Conservation (phyloP, 2,888 invertebrate species). For the Drosophila quinaria region DNA sequence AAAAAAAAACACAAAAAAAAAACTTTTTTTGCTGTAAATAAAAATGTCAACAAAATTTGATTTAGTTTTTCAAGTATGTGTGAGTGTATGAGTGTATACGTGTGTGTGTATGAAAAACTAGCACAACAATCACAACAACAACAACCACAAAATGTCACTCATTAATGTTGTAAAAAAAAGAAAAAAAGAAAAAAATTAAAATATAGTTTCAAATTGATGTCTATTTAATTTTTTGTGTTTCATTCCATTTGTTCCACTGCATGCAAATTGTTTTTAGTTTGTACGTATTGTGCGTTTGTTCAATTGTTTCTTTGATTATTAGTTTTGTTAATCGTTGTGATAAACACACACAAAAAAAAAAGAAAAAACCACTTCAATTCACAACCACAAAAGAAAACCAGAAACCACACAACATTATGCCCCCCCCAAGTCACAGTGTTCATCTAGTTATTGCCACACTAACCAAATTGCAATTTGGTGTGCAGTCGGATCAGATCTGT, state of each 20-base stretch:
- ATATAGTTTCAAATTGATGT: constrained; percentile 3
- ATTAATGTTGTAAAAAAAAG: constrained; percentile 33
- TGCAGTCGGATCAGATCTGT: constrained; percentile 98
- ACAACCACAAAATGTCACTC: constrained; percentile 29
- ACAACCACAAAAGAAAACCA: background rate
- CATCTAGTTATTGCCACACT: constrained; percentile 52
- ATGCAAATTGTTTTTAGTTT: constrained; percentile 36
- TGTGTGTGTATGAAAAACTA: constrained; percentile 20
- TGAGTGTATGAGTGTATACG: constrained; percentile 6
- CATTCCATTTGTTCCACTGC: constrained; percentile 53
- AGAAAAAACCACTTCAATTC: background rate
- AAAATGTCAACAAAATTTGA: background rate
- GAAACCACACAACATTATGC: constrained; percentile 2
- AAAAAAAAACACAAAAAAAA: background rate
- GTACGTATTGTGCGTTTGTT: constrained; percentile 21
- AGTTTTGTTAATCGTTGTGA: constrained; percentile 46
- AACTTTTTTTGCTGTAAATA: constrained; percentile 32
- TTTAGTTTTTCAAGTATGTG: background rate
- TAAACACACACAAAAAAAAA: constrained; percentile 2
- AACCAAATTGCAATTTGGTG: constrained; percentile 34
- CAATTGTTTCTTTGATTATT: constrained; percentile 31
- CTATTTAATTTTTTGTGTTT: constrained; percentile 30
- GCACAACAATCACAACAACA: constrained; percentile 17
- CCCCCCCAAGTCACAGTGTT: constrained; percentile 20
- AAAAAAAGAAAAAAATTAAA: background rate